phyloP scores from a whole-genome alignment of 2,113 vertebrate species.

The Carassius auratus region DNA sequence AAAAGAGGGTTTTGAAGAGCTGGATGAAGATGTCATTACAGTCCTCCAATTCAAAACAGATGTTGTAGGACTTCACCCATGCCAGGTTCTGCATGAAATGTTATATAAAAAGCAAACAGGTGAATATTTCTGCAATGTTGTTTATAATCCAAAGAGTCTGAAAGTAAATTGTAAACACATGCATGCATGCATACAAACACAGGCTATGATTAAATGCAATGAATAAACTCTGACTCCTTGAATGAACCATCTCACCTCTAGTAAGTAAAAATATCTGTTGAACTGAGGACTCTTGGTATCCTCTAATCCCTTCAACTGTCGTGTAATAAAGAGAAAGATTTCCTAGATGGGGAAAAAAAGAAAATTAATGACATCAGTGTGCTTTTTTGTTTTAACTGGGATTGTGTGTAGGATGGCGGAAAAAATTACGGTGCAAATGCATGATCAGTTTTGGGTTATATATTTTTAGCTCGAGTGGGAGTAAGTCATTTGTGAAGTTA shows the following conservation, averaged over 20 bases:
- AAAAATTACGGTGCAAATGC: not conserved
- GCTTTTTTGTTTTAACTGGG: not conserved
- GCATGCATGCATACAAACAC: not conserved
- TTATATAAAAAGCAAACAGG: not conserved
- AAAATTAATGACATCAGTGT: no score
- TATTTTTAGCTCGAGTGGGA: not conserved
- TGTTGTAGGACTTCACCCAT: constrained; percentile 99
- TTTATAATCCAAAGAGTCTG: not conserved
- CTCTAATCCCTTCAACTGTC: constrained; percentile 97
- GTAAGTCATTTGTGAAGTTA: not conserved
- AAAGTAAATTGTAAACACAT: not conserved
- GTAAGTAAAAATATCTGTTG: constrained; percentile 99
- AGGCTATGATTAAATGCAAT: not conserved
- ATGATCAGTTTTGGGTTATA: not conserved
- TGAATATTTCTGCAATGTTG: not conserved
- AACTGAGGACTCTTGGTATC: constrained; percentile 99
- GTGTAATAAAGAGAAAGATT: constrained; percentile 99
- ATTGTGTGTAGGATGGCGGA: no score
- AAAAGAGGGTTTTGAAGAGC: constrained; percentile 98
- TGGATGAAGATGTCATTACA: constrained; percentile 99
- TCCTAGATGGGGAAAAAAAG: constrained; percentile 79
- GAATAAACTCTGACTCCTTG: no score
- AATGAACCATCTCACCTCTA: constrained; percentile 83
- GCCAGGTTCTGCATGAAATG: constrained; percentile 86
- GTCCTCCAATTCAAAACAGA: constrained; percentile 99